Evolutionary conservation across 2,888 invertebrate genomes (phyloP).

Genomic region (Archips xylosteana): DNA sequence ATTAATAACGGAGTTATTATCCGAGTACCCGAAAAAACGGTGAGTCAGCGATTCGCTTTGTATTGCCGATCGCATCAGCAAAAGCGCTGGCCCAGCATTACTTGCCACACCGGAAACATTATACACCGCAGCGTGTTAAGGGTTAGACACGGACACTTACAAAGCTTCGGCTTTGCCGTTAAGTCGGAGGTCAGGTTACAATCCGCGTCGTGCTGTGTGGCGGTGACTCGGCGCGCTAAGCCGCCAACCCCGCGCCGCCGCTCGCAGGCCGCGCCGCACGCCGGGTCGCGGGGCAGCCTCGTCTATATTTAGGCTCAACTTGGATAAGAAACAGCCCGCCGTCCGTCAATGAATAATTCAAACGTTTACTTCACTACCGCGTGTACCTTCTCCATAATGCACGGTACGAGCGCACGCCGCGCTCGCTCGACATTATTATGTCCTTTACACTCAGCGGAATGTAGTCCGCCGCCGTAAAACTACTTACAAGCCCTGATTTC

Average conservation of each 20-base stretch:
- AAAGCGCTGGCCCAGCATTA: not conserved
- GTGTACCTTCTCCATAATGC: conserved; percentile 34
- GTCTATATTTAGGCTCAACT: conserved; percentile 29
- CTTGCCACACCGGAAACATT: conserved; percentile 12
- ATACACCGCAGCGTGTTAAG: conserved; percentile 20
- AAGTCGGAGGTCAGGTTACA: conserved; percentile 26
- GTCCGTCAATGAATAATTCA: conserved; percentile 35
- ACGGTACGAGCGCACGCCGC: conserved; percentile 16
- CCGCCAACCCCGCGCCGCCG: not conserved
- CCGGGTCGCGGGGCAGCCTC: not conserved
- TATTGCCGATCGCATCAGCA: conserved; percentile 13
- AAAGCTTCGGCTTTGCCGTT: conserved; percentile 23
- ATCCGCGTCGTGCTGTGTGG: not conserved
- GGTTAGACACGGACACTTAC: conserved; percentile 11
- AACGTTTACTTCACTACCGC: conserved; percentile 34
- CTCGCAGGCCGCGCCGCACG: not conserved
- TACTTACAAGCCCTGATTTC: conserved; percentile 21
- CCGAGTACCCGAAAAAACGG: conserved; percentile 11
- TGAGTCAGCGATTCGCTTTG: conserved; percentile 7
- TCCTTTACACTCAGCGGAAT: conserved; percentile 36
- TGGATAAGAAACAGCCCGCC: conserved; percentile 35
- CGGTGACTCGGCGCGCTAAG: not conserved
- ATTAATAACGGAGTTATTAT: conserved; percentile 23
- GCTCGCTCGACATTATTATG: conserved; percentile 22
- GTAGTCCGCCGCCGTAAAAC: conserved; percentile 26